Evolutionary conservation across 1,140 invertebrate genomes (phyloP), one percentile per base, ranked within the genome.

Genomic region (Scylla paramamosain): DNA sequence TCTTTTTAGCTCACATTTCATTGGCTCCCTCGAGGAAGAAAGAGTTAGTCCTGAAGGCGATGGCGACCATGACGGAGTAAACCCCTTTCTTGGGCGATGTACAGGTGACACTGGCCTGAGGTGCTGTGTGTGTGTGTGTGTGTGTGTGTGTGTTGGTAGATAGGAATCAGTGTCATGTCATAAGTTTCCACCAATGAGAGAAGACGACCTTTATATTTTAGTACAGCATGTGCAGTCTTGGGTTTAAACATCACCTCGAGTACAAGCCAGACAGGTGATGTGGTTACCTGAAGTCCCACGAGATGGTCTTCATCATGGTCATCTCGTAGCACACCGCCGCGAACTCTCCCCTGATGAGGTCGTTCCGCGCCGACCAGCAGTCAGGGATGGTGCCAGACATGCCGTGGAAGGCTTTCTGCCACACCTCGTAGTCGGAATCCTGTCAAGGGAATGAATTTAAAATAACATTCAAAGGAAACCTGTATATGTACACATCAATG

Each of bases 251-350:
- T 14, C 52, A 59, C 10, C 52, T 3, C 12, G 52, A 59, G 52
- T 59, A 59, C 0, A 3, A 4, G 2, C 52, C 52, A 3, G 10
- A 8, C 52, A 59, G n/a, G n/a, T n/a, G n/a, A n/a, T n/a, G n/a
- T 14, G 10, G 52, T 59, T 52, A 93, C 92, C 92, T 93, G 82
- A 93, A 93, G 67, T 93, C 92, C 92, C 92, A 93, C 12, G 92
- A 93, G 20, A 93, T 93, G 12, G 82, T 46, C 92, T 93, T 93
- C 92, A n/a, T 93, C 92, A 93, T 93, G 92, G 92, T 86, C 16
- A 59, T 93, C 82, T 86, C 92, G 82, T 93, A 82, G 46, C 92
- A 93, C 67, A 93, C 82, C 25, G 77, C 92, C 31, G 82, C 92
- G 45, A 83, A 93, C 20, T 86, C 0, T 4, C 92, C 92, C 14